A percentile compares a stretch with the other conserved stretches of the same genome.
These are phyloP conservation scores for Zosterops borbonicus DNA, from an alignment of 2,113 vertebrate genomes.

Conservation along the genomic window DNA sequence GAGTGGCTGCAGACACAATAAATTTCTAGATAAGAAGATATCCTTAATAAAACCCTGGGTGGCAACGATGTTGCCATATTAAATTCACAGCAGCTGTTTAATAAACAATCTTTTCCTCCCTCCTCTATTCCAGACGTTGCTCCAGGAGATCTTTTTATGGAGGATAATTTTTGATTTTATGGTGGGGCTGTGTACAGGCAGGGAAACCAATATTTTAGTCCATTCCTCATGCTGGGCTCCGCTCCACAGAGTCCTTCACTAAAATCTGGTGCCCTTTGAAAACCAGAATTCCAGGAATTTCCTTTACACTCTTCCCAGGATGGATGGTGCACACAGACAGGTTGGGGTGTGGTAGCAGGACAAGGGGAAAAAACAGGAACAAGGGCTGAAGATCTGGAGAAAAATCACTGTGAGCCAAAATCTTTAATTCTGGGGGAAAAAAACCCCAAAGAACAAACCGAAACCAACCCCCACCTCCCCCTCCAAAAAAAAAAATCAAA, in stretches of 20 bases:
- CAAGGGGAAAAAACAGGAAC: fast-evolving
- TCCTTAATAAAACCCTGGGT: constrained; percentile 60
- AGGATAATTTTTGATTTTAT: constrained; percentile 56
- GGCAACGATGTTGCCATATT: constrained; percentile 48
- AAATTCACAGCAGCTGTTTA: constrained; percentile 63
- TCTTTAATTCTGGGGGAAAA: too few relatives aligned
- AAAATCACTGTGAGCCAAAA: background rate
- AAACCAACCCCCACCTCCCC: too few relatives aligned
- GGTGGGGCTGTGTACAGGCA: constrained; percentile 50
- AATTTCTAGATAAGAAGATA: constrained; percentile 58
- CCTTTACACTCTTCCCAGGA: background rate
- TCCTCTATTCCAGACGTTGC: constrained; percentile 46
- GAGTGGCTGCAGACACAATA: constrained; percentile 23
- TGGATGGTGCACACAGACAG: background rate
- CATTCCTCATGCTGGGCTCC: constrained; percentile 28
- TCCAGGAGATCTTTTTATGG: constrained; percentile 67
- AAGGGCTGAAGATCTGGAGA: background rate
- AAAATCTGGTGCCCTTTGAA: constrained; percentile 24
- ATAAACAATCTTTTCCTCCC: constrained; percentile 62
- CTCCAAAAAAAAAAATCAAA: too few relatives aligned
- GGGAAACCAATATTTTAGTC: constrained; percentile 62
- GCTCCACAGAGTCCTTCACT: constrained; percentile 48
- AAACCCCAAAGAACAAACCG: too few relatives aligned
- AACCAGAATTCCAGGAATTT: background rate
- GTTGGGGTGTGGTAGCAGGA: background rate